These are phyloP conservation scores for Zaprionus obscuricornis DNA, from an alignment of 2,888 invertebrate genomes.

Conservation along the genomic window DNA sequence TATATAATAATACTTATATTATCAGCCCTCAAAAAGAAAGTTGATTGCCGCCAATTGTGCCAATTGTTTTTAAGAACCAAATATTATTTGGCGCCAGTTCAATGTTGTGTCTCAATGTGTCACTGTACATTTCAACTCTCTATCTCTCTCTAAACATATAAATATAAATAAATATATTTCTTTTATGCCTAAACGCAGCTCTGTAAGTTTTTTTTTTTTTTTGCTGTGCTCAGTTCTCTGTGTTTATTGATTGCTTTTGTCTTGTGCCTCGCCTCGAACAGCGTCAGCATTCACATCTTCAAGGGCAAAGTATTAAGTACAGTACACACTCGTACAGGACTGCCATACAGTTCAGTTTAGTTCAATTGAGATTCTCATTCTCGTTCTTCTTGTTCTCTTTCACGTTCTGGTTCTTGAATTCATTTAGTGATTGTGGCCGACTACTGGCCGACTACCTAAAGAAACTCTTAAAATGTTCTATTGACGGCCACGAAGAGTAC, in stretches of 20 bases:
- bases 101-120: constrained; percentile 46
- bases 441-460: constrained; percentile 3
- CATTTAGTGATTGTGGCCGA: constrained; percentile 8
- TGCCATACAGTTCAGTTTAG: constrained; percentile 27
- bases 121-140: constrained; percentile 23
- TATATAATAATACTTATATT: neutral
- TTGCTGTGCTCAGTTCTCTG: constrained; percentile 22
- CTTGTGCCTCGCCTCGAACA: constrained; percentile 40
- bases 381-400: constrained; percentile 13
- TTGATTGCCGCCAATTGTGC: constrained; percentile 20
- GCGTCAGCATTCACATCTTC: constrained; percentile 43
- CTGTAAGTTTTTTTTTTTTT: too few relatives aligned
- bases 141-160: constrained; percentile 6
- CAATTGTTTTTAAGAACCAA: constrained; percentile 26
- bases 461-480: constrained; percentile 11
- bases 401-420: neutral
- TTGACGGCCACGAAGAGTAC: constrained; percentile 36
- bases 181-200: constrained; percentile 7
- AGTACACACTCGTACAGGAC: constrained; percentile 32
- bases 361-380: too few relatives aligned
- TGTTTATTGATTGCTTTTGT: constrained; percentile 52
- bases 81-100: constrained; percentile 29
- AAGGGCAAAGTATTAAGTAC: constrained; percentile 49
- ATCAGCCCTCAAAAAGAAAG: constrained; percentile 13
- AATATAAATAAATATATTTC: constrained; percentile 6